Evolutionary conservation across 2,797 vertebrate species (phyloP), one percentile per base, ranked within the genome.

Genomic region (Anolis apletophallus): DNA sequence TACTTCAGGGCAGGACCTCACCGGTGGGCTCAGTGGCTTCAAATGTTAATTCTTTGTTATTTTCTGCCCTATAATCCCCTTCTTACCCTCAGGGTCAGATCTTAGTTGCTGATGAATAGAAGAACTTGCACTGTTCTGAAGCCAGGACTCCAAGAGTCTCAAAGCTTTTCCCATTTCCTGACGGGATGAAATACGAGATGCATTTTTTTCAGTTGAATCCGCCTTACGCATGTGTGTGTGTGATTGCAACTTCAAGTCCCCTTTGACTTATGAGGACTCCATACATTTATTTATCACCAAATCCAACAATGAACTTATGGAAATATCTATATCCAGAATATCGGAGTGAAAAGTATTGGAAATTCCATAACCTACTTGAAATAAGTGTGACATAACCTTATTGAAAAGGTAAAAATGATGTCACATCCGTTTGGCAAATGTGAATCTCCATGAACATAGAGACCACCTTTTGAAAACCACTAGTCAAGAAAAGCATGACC

Each of bases 11-110:
- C 89, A 91, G 89, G 92, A 86, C 89, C 7, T 76, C 92, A 86
- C 74, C 79, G 84, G 89, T 91, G 91, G 93, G 90, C 91, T 93
- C 88, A 91, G 89, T 80, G 89, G 92, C 93, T 93, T 93, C 91
- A 88, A 93, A 93, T 93, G 92, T 89, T 92, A 94, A 93, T 89
- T 94, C 93, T 95, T 94, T 94, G 91, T 94, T 89, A 88, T 77
- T n/a, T 83, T 79, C 23, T 92, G 90, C 91, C 94, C 91, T 80
- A 26, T 86, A 91, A 90, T 87, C 93, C 88, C 88, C 74, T 50
- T 87, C 77, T 87, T 91, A 82, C 88, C 81, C 32, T 84, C 67
- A 6, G 68, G 92, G 93, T 95, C 93, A 94, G 93, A 91, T 72
- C 86, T 55, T 55, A 32, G 64, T 23, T 86, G 86, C 55, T 83